Evolutionary conservation across 1,140 invertebrate species (phyloP).

Genomic region (Contarinia nasturtii): DNA sequence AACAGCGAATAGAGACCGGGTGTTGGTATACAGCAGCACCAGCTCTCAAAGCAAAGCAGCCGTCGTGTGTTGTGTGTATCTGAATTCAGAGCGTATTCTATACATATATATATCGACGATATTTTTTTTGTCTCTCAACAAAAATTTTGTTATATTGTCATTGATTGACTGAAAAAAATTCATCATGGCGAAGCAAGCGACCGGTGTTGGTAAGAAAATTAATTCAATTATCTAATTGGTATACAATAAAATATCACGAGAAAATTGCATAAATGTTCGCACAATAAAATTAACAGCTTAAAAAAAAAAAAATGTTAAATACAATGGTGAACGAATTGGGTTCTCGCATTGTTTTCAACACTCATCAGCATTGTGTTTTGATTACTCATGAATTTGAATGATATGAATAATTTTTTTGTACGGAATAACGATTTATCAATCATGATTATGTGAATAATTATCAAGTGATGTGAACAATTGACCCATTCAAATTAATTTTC

Average conservation of each 20-base stretch:
- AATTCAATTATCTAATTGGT: neutral
- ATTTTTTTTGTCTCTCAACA: slow-evolving; percentile 8
- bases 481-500: no score
- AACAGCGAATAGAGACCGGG: no score
- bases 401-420: neutral
- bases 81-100: no score
- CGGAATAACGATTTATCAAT: no score
- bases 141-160: slow-evolving; percentile 3
- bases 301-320: slow-evolving; percentile 10
- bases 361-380: neutral
- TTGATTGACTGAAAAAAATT: slow-evolving; percentile 8
- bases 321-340: slow-evolving; percentile 3
- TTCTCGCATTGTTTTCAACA: slow-evolving; percentile 2
- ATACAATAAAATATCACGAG: neutral
- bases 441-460: no score
- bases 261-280: neutral
- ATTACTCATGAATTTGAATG: neutral
- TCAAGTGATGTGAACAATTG: no score
- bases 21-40: no score
- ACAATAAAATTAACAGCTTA: slow-evolving; percentile 7
- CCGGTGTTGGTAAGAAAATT: slow-evolving; percentile 1
- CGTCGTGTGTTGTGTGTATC: no score
- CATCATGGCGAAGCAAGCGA: slow-evolving; percentile 15
- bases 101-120: slow-evolving; percentile 1
- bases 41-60: no score